Percentiles rank a stretch among this genome's conserved stretches.
phyloP scores from a whole-genome alignment of 2,113 vertebrate genomes.

The Hyaena hyaena region DNA sequence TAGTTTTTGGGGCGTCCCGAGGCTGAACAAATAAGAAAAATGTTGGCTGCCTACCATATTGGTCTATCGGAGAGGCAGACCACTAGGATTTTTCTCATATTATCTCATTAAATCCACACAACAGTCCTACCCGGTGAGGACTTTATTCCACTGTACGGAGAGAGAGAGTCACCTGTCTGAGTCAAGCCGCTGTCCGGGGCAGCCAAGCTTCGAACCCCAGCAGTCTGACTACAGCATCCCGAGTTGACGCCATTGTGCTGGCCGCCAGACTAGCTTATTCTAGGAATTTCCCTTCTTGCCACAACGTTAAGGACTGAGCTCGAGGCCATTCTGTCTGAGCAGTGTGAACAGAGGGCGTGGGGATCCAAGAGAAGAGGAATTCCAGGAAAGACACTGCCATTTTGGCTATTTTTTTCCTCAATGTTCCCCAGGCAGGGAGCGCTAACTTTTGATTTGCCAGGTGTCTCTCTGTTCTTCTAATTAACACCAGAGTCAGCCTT shows the following conservation, averaged over 20 bases:
- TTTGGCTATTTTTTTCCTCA: neutral
- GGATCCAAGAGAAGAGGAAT: conserved; percentile 24
- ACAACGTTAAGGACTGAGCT: conserved; percentile 9
- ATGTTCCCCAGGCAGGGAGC: neutral
- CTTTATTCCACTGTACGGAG: neutral
- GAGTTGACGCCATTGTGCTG: neutral
- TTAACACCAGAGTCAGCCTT: neutral
- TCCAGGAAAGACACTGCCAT: conserved; percentile 26
- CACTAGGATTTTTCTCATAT: neutral
- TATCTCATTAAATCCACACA: neutral
- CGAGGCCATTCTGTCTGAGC: conserved; percentile 60
- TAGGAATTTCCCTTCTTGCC: conserved; percentile 58
- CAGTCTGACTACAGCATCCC: neutral
- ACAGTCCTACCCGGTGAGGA: neutral
- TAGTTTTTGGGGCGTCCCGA: neutral
- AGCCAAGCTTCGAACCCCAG: conserved; percentile 7
- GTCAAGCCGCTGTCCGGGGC: neutral
- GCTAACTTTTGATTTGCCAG: conserved; percentile 41
- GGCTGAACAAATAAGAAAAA: neutral
- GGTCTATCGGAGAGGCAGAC: neutral
- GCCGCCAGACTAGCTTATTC: conserved; percentile 50
- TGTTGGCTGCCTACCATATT: neutral
- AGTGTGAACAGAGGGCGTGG: neutral
- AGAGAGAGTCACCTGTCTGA: neutral
- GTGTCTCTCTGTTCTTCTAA: conserved; percentile 46